These are phyloP conservation scores for Trachops cirrhosus DNA, from an alignment of 2,797 vertebrate genomes.

Conservation along the genomic window DNA sequence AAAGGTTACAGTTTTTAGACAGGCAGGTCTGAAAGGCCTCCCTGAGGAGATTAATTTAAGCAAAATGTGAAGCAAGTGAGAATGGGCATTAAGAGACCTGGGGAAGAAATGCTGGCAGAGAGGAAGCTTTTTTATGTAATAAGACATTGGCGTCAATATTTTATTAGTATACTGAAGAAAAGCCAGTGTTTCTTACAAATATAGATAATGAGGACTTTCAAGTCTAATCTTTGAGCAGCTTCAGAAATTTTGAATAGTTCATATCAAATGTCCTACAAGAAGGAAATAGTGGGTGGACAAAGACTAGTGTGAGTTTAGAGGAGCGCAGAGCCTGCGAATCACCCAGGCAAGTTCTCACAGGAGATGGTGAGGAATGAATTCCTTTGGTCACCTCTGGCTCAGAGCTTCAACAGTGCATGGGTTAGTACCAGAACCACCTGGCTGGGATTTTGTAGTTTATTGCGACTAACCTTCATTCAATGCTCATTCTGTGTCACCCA, in stretches of 20 bases:
- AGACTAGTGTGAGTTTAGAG: background rate
- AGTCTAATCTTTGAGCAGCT: background rate
- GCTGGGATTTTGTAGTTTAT: background rate
- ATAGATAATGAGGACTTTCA: background rate
- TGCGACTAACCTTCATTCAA: background rate
- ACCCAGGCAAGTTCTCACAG: background rate
- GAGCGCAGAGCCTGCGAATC: background rate
- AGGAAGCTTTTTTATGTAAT: background rate
- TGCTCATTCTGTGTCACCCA: background rate
- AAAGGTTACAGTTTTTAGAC: background rate
- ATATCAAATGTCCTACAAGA: background rate
- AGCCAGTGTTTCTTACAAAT: background rate
- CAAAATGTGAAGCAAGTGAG: constrained; percentile 3
- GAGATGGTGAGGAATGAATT: background rate
- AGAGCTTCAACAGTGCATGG: background rate
- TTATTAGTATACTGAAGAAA: constrained; percentile 18
- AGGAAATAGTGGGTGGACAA: background rate
- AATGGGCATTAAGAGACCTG: background rate
- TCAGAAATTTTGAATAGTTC: background rate
- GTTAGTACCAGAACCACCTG: background rate
- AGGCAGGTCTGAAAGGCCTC: background rate
- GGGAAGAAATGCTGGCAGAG: background rate
- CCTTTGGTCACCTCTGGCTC: background rate
- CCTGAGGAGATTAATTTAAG: background rate
- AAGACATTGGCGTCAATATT: background rate